Conservation (phyloP, 2,113 vertebrate species). For the Phocoena phocoena region DNA sequence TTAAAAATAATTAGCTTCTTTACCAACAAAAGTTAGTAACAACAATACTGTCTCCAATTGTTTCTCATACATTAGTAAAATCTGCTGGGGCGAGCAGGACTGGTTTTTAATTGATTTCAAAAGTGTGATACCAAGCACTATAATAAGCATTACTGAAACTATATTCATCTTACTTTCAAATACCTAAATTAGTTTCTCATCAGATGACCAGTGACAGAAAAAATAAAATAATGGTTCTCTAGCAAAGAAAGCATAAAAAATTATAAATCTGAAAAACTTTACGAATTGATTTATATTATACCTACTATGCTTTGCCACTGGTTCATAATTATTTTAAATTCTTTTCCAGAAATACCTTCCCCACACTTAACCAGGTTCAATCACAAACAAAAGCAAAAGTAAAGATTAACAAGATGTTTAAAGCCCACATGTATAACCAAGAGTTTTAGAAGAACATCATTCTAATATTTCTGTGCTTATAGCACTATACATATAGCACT, state of each 20-base stretch:
- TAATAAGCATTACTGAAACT: constrained; percentile 9
- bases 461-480: background rate
- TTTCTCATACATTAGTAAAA: background rate
- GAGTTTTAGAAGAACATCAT: background rate
- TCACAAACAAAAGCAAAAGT: background rate
- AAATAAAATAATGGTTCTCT: background rate
- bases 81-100: background rate
- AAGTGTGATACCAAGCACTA: background rate
- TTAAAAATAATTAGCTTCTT: constrained; percentile 33
- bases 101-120: background rate
- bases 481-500: background rate
- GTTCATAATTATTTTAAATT: constrained; percentile 22
- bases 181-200: background rate
- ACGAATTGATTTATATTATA: background rate
- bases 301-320: background rate
- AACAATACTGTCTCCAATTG: background rate
- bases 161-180: constrained; percentile 17
- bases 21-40: background rate
- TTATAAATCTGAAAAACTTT: background rate
- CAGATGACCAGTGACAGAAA: background rate
- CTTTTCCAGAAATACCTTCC: background rate
- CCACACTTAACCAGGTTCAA: background rate
- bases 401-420: background rate
- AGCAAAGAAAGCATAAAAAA: constrained; percentile 6
- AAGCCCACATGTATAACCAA: background rate